These are phyloP conservation scores for Pycnonotus jocosus DNA, from an alignment of 2,113 vertebrate species.

Conservation along the genomic window DNA sequence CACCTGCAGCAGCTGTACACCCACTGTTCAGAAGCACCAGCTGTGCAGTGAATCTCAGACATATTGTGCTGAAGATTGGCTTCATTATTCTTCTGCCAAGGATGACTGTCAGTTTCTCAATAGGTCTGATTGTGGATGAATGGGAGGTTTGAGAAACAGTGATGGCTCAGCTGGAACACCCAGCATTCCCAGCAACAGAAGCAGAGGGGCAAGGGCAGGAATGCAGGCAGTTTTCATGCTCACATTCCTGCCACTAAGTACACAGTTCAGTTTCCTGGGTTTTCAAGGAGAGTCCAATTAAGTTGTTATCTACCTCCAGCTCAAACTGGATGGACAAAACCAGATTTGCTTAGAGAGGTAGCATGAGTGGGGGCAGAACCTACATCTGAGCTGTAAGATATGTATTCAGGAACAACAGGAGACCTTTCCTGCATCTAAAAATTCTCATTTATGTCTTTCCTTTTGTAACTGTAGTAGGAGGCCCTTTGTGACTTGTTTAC, in stretches of 20 bases:
- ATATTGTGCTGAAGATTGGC: background rate
- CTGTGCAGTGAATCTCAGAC: background rate
- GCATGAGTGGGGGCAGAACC: background rate
- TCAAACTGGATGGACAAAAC: background rate
- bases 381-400: background rate
- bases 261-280: background rate
- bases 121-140: background rate
- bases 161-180: accelerated
- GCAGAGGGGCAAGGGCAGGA: background rate
- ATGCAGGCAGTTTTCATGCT: background rate
- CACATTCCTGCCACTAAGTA: background rate
- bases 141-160: background rate
- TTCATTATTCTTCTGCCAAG: conserved; percentile 11
- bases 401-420: background rate
- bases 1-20: background rate
- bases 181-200: background rate
- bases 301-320: background rate
- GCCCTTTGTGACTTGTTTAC: background rate
- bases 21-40: accelerated
- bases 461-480: background rate
- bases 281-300: background rate
- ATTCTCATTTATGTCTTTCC: background rate
- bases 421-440: background rate
- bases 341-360: background rate
- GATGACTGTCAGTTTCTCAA: background rate